These are phyloP conservation scores for Pasiphila rectangulata DNA, from an alignment of 2,888 invertebrate genomes.

Conservation along the genomic window DNA sequence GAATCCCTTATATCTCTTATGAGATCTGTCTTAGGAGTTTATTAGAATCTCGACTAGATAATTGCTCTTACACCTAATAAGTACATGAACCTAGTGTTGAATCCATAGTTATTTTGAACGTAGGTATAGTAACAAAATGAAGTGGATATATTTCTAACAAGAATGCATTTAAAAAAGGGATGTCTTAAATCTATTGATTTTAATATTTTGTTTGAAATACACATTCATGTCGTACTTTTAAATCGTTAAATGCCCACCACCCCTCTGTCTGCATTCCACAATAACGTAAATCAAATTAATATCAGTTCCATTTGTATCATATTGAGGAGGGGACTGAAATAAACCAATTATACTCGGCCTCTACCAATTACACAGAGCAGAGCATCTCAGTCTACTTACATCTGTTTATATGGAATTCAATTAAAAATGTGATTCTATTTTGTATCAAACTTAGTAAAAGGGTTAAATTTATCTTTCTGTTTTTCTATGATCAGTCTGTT, in stretches of 20 bases:
- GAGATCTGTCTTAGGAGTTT: not conserved
- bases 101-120: too few relatives aligned
- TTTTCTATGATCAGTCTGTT: not conserved
- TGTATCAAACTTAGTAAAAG: not conserved
- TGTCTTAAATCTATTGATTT: not conserved
- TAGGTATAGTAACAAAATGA: too few relatives aligned
- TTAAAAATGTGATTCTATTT: constrained; percentile 15
- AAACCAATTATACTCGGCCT: constrained; percentile 24
- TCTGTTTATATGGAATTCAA: constrained; percentile 11
- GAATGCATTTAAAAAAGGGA: not conserved
- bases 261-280: constrained; percentile 19
- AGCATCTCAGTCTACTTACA: constrained; percentile 9
- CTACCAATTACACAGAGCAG: constrained; percentile 17
- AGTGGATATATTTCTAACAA: not conserved
- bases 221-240: not conserved
- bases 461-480: not conserved
- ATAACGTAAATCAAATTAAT: constrained; percentile 23
- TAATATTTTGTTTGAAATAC: not conserved
- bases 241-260: constrained; percentile 7
- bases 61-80: too few relatives aligned
- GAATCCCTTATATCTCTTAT: constrained; percentile 14
- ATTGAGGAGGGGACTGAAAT: constrained; percentile 25
- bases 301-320: constrained; percentile 23
- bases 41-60: not conserved
- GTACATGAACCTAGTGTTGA: too few relatives aligned